Evolutionary conservation across 2,888 invertebrate species (phyloP).

Genomic region (Salpingus planirostris): DNA sequence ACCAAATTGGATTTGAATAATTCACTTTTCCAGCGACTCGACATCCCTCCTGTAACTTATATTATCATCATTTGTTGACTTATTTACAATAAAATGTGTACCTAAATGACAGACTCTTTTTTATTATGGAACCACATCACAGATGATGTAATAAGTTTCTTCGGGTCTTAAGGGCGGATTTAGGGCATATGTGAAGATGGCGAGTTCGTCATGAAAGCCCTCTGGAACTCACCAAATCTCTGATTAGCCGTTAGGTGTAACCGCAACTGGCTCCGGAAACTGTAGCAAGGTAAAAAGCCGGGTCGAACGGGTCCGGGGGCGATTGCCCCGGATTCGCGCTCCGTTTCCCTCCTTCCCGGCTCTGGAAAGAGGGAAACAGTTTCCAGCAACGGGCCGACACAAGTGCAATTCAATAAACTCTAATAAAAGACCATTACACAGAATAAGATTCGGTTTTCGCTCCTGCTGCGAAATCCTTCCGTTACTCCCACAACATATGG

Average conservation of each 20-base stretch:
- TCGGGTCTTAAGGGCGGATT: too few species aligned
- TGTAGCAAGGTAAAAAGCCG: slow-evolving; percentile 10
- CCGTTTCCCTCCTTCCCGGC: slow-evolving; percentile 13
- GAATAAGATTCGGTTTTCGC: slow-evolving; percentile 10
- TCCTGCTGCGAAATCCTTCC: slow-evolving; percentile 5
- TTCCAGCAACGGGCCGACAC: slow-evolving; percentile 4
- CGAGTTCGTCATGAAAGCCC: too few species aligned
- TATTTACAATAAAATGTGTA: too few species aligned
- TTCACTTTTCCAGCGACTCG: too few species aligned
- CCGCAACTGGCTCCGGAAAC: slow-evolving; percentile 11
- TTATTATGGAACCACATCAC: too few species aligned
- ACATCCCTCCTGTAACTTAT: too few species aligned
- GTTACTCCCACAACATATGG: slow-evolving; percentile 5
- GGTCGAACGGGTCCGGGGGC: slow-evolving; percentile 14
- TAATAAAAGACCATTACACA: slow-evolving; percentile 16
- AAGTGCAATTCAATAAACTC: slow-evolving; percentile 18
- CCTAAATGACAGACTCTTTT: too few species aligned
- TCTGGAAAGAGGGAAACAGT: slow-evolving; percentile 4
- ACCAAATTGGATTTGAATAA: too few species aligned
- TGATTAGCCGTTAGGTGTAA: slow-evolving; percentile 18
- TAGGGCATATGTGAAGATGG: too few species aligned
- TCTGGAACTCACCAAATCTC: slow-evolving; percentile 16
- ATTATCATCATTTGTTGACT: too few species aligned
- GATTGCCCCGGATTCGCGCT: slow-evolving; percentile 15
- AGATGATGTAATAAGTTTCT: too few species aligned